Evolutionary conservation across 2,113 vertebrate species (phyloP).

Genomic region (Bos javanicus): DNA sequence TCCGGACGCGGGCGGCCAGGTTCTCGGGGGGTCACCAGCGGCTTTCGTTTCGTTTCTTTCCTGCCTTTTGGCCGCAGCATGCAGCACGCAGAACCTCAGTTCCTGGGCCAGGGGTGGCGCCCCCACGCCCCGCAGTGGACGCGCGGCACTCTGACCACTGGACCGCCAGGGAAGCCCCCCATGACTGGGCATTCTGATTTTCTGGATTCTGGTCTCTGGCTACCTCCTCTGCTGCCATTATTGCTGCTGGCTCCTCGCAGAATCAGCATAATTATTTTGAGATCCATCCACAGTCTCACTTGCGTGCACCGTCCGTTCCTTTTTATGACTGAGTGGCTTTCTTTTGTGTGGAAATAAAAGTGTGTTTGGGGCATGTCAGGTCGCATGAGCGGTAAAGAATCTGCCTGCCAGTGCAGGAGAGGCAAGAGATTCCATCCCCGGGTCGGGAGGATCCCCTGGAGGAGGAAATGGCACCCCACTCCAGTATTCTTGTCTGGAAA

Average conservation of each 20-base stretch:
- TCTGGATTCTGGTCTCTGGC: neutral
- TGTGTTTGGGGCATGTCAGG: neutral
- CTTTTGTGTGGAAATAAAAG: neutral
- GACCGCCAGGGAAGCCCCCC: neutral
- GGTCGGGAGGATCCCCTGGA: neutral
- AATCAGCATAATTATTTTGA: neutral
- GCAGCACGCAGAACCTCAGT: neutral
- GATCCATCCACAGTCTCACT: fast-evolving
- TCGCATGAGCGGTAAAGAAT: neutral
- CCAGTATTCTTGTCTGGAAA: neutral
- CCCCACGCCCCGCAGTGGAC: fast-evolving
- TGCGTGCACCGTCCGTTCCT: fast-evolving
- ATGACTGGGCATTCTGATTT: fast-evolving
- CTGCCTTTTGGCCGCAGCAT: fast-evolving
- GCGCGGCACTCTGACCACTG: fast-evolving
- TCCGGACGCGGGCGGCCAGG: fast-evolving
- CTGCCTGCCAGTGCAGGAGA: neutral
- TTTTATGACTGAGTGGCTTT: neutral
- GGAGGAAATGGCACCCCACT: neutral
- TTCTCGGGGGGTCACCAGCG: neutral
- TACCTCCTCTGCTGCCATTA: neutral
- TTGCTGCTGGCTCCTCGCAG: neutral
- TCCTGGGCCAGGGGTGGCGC: neutral
- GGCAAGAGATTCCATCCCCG: neutral
- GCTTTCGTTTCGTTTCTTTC: neutral